Evolutionary conservation across 2,797 vertebrate genomes (phyloP).

Genomic region (Trachops cirrhosus): DNA sequence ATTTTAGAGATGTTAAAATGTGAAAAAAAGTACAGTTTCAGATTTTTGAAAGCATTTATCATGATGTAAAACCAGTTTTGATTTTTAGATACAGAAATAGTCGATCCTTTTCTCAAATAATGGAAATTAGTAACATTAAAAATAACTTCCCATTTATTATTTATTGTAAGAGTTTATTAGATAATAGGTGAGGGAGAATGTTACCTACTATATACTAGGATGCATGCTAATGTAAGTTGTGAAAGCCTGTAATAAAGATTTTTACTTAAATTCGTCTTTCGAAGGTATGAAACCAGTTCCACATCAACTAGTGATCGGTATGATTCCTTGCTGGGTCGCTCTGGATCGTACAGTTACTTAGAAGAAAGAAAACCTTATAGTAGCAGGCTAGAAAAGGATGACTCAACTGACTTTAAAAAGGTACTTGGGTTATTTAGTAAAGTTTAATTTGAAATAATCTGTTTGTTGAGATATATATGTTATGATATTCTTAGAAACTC

Average conservation of each 20-base stretch:
- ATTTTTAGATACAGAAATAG: neutral
- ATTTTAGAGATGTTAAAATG: constrained; percentile 37
- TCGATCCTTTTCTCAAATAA: neutral
- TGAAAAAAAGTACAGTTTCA: neutral
- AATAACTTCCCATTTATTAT: neutral
- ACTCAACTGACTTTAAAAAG: constrained; percentile 97
- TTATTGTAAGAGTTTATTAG: constrained; percentile 12
- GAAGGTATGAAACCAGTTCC: constrained; percentile 86
- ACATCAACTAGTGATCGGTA: constrained; percentile 87
- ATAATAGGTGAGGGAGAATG: neutral
- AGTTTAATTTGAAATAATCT: constrained; percentile 30
- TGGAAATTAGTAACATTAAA: neutral
- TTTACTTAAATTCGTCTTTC: constrained; percentile 53
- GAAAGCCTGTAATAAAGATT: constrained; percentile 14
- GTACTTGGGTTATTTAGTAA: constrained; percentile 77
- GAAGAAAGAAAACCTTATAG: constrained; percentile 91
- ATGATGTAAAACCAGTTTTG: constrained; percentile 10
- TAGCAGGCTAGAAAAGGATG: constrained; percentile 92
- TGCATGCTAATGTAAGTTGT: constrained; percentile 33
- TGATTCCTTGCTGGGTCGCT: constrained; percentile 86
- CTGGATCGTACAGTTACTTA: constrained; percentile 85
- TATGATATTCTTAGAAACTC: constrained; percentile 26
- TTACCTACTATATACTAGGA: neutral
- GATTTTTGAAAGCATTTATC: constrained; percentile 9
- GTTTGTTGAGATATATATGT: neutral